Conservation (phyloP, 2,797 vertebrate genomes). For the Amphiprion clarkii region DNA sequence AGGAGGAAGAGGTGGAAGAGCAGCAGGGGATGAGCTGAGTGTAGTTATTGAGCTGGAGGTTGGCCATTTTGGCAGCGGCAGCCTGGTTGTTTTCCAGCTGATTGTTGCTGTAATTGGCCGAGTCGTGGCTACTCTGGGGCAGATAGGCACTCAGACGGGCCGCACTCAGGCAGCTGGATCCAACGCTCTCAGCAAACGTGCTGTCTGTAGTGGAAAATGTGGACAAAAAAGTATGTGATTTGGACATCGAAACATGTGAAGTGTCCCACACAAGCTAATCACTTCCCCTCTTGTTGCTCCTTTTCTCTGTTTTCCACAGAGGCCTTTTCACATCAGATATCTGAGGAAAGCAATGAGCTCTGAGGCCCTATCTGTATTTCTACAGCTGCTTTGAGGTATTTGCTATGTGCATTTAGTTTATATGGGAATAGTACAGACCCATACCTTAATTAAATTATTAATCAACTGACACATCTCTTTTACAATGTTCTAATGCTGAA, state of each 20-base stretch:
- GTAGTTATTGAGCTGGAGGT: slow-evolving; percentile 90
- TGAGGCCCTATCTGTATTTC: slow-evolving; percentile 4
- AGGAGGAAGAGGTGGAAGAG: slow-evolving; percentile 82
- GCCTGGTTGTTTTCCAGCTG: slow-evolving; percentile 98
- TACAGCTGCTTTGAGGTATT: not conserved
- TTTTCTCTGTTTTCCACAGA: not conserved
- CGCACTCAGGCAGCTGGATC: slow-evolving; percentile 90
- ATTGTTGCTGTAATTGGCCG: slow-evolving; percentile 98
- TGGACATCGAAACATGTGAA: not conserved
- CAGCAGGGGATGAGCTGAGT: slow-evolving; percentile 91
- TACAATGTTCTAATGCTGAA: not conserved
- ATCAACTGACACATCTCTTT: not conserved
- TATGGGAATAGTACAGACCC: not conserved
- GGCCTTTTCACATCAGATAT: not conserved
- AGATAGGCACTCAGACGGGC: slow-evolving; percentile 95
- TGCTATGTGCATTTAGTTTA: not conserved
- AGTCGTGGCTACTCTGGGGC: slow-evolving; percentile 96
- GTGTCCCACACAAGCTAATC: not conserved
- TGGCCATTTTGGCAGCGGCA: slow-evolving; percentile 95
- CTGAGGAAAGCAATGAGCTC: not conserved
- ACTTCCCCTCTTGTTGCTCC: not conserved
- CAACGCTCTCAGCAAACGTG: slow-evolving; percentile 95
- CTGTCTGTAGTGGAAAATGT: slow-evolving; percentile 87
- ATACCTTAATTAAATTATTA: not conserved
- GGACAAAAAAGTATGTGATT: slow-evolving; percentile 39